Evolutionary conservation across 2,113 vertebrate species (phyloP), one percentile per base, ranked within the genome.

Genomic region (Sclerurus mexicanus): DNA sequence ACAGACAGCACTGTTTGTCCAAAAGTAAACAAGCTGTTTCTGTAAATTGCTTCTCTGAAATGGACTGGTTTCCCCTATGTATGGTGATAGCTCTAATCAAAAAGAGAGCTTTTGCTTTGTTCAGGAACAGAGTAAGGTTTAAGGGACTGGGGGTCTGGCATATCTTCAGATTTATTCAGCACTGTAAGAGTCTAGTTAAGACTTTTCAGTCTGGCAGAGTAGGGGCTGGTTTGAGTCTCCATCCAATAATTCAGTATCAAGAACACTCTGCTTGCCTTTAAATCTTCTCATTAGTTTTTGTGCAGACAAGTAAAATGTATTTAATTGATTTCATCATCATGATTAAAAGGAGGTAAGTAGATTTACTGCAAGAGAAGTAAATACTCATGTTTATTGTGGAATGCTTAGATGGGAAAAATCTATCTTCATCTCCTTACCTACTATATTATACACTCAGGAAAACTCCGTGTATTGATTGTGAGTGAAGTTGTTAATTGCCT

Each of bases 11-110:
- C 68, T 63, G 79, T 85, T 88, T 88, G 75, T 91, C 87, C 10
- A 0, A 85, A 83, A 93, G 37, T 71, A 91, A 96, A 84, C 87
- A 95, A 90, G 76, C 78, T 95, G 85, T 97, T 96, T 82, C 78
- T 87, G 85, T 88, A 87, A 94, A 93, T 86, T 94, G 82, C 55
- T 68, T 90, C 59, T 47, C 50, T 87, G 12, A 39, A 80, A 85
- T 37, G 63, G 25, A 55, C 59, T 77, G 44, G 7, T 77, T 92
- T 90, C 83, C 78, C 60, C 79, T 74, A 47, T 49, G 33, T 63
- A 59, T 68, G 52, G 33, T 71, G 72, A 83, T 47, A 64, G 50
- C 12, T 72, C 35, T 75, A 71, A 84, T 59, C 50, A 80, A 35
- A 44, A 30, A 50, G 31, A 47, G 56, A 89, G 83, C n/a, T 62